These are phyloP conservation scores for Tryphoninae sp. DNA, from an alignment of 2,888 invertebrate genomes.

Conservation along the genomic window DNA sequence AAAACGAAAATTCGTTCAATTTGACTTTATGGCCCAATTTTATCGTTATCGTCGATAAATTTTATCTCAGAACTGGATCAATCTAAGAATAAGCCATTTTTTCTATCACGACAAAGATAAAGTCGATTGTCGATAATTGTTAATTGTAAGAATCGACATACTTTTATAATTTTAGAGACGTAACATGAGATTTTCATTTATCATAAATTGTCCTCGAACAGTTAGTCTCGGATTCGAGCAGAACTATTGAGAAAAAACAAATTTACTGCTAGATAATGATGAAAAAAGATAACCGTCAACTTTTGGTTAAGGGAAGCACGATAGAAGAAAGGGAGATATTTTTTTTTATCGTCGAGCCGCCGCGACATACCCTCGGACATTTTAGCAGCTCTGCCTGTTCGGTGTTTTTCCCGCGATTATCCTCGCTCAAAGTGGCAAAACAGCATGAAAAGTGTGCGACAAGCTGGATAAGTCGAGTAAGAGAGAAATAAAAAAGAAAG, in stretches of 20 bases:
- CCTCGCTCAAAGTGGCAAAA: conserved; percentile 47
- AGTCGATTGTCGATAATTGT: too few species aligned
- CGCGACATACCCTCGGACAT: neutral
- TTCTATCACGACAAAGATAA: too few species aligned
- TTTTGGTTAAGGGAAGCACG: neutral
- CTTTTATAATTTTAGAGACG: too few species aligned
- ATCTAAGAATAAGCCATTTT: too few species aligned
- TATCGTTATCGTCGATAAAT: too few species aligned
- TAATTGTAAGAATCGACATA: too few species aligned
- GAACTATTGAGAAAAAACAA: conserved; percentile 29
- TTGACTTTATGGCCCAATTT: too few species aligned
- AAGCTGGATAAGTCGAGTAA: conserved; percentile 22
- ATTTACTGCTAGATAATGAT: conserved; percentile 42
- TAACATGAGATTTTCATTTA: too few species aligned
- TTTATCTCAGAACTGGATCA: too few species aligned
- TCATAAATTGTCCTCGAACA: too few species aligned
- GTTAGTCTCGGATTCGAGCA: neutral
- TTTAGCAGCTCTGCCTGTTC: neutral
- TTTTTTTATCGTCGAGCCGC: conserved; percentile 2
- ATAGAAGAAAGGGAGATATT: neutral
- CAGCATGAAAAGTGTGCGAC: conserved; percentile 43
- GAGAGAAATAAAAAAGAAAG: neutral
- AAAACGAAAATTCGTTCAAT: too few species aligned
- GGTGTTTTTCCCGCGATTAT: conserved; percentile 46
- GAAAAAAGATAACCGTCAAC: conserved; percentile 12